Evolutionary conservation across 1,140 invertebrate species (phyloP), one percentile per base, ranked within the genome.

Genomic region (Atta texana): DNA sequence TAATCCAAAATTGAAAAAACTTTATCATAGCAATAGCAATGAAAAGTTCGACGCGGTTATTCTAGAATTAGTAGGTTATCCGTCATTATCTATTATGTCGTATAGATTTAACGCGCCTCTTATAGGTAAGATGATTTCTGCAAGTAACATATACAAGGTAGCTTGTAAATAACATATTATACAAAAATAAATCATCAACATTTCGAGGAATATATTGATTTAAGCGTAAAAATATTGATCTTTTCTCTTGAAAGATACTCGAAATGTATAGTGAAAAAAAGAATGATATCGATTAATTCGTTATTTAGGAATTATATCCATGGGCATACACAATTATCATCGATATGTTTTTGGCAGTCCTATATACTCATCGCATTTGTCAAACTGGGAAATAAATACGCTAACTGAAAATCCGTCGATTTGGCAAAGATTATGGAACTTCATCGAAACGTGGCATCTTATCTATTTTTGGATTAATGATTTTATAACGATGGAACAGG

Each of bases 391-490:
- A 61, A 2, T 85, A 21, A 0, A 51, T 31, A 3, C 12, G 4
- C 21, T 63, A 7, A 0, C 2, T 31, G 2, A 31, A 7, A 61
- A 84, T 28, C 34, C 88, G 24, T 69, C 87, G 1, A 78, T 90
- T 34, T 90, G 74, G 68, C 55, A 89, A 66, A 87, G 71, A 77
- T 0, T 86, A 8, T 59, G 18, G 21, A 85, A 87, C n/a, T 91
- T 81, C 24, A 18, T 85, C 14, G 4, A 66, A 0, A 14, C n/a
- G 3, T 82, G 87, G 87, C 3, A 12, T 2, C 1, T 21, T 31
- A 0, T 88, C 7, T 28, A 85, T 69, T 18, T 18, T 16, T 80
- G 71, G 85, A 24, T 84, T 68, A 39, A 95, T 95, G 61, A 91
- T 95, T 31, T 44, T 6, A 0, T 18, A 0, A 14, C 8, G 28